phyloP scores from a whole-genome alignment of 2,888 invertebrate species.

The Drosophila affinis region DNA sequence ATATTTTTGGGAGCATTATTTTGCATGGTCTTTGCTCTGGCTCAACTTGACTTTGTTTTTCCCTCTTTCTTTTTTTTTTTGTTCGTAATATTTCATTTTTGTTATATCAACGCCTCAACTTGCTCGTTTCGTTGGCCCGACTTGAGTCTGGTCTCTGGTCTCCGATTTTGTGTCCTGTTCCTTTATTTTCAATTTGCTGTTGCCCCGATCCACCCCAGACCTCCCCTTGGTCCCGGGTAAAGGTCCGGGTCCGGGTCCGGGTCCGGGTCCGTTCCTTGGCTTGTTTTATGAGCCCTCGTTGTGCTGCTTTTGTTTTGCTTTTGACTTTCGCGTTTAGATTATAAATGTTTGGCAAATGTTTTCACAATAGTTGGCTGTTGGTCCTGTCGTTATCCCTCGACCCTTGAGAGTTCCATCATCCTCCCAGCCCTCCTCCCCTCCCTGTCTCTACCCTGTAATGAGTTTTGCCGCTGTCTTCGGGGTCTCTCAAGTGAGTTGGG shows the following conservation, averaged over 20 bases:
- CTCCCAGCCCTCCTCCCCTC: no score
- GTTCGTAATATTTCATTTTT: conserved; percentile 47
- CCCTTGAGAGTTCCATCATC: conserved; percentile 4
- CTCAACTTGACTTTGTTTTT: conserved; percentile 35
- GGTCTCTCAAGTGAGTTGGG: conserved; percentile 22
- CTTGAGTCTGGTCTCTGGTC: conserved; percentile 12
- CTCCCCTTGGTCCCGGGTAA: background rate
- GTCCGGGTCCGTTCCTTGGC: background rate
- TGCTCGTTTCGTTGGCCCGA: conserved; percentile 1
- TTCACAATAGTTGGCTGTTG: conserved; percentile 47
- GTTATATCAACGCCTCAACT: conserved; percentile 39
- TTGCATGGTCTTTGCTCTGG: conserved; percentile 43
- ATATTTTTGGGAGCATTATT: conserved; percentile 56
- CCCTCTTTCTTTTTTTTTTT: conserved; percentile 16
- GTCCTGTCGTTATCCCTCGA: conserved; percentile 24
- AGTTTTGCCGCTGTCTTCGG: conserved; percentile 28
- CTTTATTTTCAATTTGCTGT: conserved; percentile 55
- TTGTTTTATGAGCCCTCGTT: conserved; percentile 48
- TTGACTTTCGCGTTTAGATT: conserved; percentile 63
- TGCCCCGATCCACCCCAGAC: conserved; percentile 31
- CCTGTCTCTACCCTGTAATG: background rate
- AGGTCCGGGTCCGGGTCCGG: background rate
- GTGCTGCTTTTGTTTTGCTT: conserved; percentile 56
- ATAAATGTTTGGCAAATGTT: conserved; percentile 68
- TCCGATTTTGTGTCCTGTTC: conserved; percentile 15